Base-by-base conservation (phyloP, 2,113 vertebrate genomes). In the Symphodus melops region DNA sequence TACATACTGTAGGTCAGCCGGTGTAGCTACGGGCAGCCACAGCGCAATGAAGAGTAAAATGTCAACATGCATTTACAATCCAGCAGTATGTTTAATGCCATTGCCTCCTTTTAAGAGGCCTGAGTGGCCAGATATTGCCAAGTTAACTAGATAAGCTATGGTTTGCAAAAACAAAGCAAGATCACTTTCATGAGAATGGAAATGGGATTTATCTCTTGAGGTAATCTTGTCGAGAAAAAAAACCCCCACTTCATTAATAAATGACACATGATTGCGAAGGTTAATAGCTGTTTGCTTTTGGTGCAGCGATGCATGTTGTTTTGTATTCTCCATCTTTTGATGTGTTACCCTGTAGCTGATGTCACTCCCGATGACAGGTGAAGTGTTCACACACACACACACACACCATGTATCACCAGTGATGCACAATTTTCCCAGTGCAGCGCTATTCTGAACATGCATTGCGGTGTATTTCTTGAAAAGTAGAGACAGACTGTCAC, bases 31-130 rank as follows among this genome's bases (percentile, higher is more conserved):
- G 68, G 88, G 81, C 83, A 62, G 42, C 79, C 42, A 16, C 68
- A 51, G 73, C 80, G 44, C 79, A 79, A 83, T 88, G 86, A 84
- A 86, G 85, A 90, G 77, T 82, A 53, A 90, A 92, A 91, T 87
- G 84, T 89, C 88, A 92, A 86, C 84, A 77, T 75, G 82, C 81
- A 87, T 92, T 88, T 91, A 88, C 86, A 91, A 72, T 86, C 81
- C 55, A 49, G 74, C 68, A 21, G 76, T 39, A 28, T 67, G 68
- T 78, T 82, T 83, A 86, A 86, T 81, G 81, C 66, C 67, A 79
- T 23, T 68, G 72, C 68, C 79, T 72, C 61, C 59, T 76, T 76
- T 79, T 70, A 82, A 80, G 81, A 78, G 68, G 75, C 53, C 56
- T 83, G 85, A 82, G 77, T 49, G 67, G 67, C 39, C 48, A 25